A percentile compares a stretch with the other conserved stretches of the same genome.
phyloP scores from a whole-genome alignment of 2,888 invertebrate species.

The Rapana venosa region DNA sequence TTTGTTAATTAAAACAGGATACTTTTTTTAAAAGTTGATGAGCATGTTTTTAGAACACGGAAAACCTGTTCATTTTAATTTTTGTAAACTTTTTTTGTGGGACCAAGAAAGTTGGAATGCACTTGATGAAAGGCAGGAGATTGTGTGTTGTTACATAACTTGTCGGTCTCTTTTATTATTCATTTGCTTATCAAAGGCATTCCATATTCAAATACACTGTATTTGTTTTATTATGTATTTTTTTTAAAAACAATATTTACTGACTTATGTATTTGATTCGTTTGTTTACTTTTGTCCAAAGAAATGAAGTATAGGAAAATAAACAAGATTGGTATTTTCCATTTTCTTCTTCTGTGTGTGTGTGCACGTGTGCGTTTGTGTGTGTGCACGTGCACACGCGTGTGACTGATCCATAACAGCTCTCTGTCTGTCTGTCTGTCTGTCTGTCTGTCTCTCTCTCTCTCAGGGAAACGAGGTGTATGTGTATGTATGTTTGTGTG shows the following conservation, averaged over 20 bases:
- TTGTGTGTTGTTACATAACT: background rate
- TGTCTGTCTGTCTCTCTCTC: background rate
- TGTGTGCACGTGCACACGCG: no score
- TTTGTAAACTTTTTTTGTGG: background rate
- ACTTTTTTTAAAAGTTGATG: no score
- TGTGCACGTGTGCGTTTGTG: no score
- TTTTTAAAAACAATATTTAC: no score
- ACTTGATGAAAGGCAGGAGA: no score
- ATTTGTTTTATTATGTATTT: background rate
- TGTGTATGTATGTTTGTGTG: no score
- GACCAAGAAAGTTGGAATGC: no score
- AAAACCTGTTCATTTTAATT: background rate
- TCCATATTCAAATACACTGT: background rate
- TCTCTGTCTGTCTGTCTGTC: background rate
- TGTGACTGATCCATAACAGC: background rate
- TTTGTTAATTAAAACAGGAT: background rate
- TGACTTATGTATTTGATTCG: background rate
- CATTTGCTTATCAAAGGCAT: background rate
- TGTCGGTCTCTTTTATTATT: background rate
- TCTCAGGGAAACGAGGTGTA: no score
- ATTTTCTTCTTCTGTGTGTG: background rate
- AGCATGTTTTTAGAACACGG: no score
- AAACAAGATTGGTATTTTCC: constrained; percentile 34
- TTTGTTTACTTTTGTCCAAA: constrained; percentile 2
- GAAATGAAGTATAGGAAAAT: constrained; percentile 2